A percentile compares a stretch with the other conserved stretches of the same genome.
Conservation (phyloP, 2,888 invertebrate genomes). For the Oligia latruncula region DNA sequence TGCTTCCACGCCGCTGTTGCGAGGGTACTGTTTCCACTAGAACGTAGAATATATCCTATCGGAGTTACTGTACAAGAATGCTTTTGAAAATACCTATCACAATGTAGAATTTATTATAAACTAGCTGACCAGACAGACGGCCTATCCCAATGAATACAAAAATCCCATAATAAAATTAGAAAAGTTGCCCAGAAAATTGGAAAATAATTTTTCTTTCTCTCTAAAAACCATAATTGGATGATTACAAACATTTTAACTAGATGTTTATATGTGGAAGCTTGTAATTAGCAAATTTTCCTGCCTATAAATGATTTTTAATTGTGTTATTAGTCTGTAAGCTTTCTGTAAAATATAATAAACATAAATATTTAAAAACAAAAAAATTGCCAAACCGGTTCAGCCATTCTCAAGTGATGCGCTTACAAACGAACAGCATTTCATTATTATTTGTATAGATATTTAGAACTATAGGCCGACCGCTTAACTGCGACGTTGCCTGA, state of each 20-base stretch:
- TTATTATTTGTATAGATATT: no score
- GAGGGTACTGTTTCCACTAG: conserved; percentile 91
- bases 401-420: background rate
- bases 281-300: no score
- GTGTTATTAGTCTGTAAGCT: no score
- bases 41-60: conserved; percentile 22
- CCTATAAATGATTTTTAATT: no score
- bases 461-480: background rate
- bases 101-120: background rate
- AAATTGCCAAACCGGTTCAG: background rate
- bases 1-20: conserved; percentile 87
- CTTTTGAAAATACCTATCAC: background rate
- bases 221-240: background rate
- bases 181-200: no score
- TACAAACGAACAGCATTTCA: background rate
- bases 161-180: background rate
- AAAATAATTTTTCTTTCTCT: background rate
- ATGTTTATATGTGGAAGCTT: no score
- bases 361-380: background rate
- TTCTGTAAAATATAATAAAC: no score
- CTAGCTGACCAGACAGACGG: background rate
- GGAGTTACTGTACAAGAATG: background rate
- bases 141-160: background rate
- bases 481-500: no score
- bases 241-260: background rate